Base-by-base conservation (phyloP, 2,888 invertebrate genomes). In the Chorisops tibialis region DNA sequence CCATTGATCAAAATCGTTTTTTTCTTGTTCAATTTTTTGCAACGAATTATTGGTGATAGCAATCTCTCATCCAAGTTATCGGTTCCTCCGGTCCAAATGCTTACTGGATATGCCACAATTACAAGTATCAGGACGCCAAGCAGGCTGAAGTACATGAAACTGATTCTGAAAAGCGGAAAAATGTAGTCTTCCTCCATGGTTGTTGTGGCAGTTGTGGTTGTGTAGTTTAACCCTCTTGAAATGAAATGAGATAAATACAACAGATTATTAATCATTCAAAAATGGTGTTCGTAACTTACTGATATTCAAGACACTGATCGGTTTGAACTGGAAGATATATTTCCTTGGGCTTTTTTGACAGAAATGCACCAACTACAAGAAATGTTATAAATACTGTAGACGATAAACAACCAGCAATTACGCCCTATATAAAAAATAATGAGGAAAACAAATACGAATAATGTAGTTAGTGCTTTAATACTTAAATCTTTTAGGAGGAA, bases 141-240 rank as follows among this genome's bases (percentile, higher is more conserved):
- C 11, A 84, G 77, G 0, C 85, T 83, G 69, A 87, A 87, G 75
- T 86, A 88, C 66, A 87, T 84, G 74, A 87, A 87, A 0, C 87
- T 85, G 59, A 88, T 79, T 14, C 82, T 78, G 74, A 85, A 88
- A n/a, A 64, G 24, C 60, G 60, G 56, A 9, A 59, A 51, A 59
- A 67, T 43, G 51, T 66, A 56, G 48, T 64, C 59, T 47, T 35
- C 24, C 30, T 21, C 47, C 9, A 30, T n/a, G 11, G 50, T 59
- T 49, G 50, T 58, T 52, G 22, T 45, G 24, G 50, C 11, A 24
- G 19, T 47, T 4, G 50, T 51, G 16, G 9, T 35, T 2, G 22
- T 19, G 41, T 5, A 41, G 16, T 41, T 41, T 9, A 11, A 9
- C 16, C 41, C 16, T 6, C 7, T 5, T 14, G 5, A 41, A 41